Base-by-base conservation (phyloP, 2,797 vertebrate species). In the Sternotherus odoratus region DNA sequence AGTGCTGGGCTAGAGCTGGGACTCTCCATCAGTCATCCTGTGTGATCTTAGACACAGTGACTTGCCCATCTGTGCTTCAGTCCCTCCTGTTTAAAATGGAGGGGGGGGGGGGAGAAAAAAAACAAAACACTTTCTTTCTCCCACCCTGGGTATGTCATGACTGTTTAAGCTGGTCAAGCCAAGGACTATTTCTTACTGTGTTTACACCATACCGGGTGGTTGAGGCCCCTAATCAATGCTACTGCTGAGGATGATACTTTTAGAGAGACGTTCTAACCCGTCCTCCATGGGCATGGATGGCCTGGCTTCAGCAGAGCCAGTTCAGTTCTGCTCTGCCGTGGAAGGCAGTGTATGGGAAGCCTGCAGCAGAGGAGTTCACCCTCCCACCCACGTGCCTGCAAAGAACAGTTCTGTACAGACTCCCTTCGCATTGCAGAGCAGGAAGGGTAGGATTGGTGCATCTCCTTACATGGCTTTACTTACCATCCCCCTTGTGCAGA, bases 321-420 rank as follows among this genome's bases (percentile, higher is more conserved):
- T 75, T 24, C 15, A 75, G 26, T 28, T 46, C 39, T 75, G 26
- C 24, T 75, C 5, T 30, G 72, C 43, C 36, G 12, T 17, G 10
- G 26, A 77, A 0, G 1, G 8, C 19, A 0, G 1, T 28, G 49
- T 74, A 6, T 12, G 46, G 53, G 30, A 10, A 12, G 53, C 13
- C 4, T 88, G 4, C 5, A 11, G 4, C 30, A 30, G 48, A 24
- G 46, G 4, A 3, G 12, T 69, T 0, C 9, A 30, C 16, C 12
- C 93, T 86, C 17, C 75, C 21, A 16, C 0, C 7, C 15, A 2
- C 50, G 4, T 81, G 9, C 0, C 2, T n/a, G 33, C 30, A 5
- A 1, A 2, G 3, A 2, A 54, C 2, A 6, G n/a, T n/a, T 69
- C n/a, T 72, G 12, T 30, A 83, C 15, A 12, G 2, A 75, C 30